Base-by-base conservation (phyloP, 2,888 invertebrate species). In the Macrosiphum euphorbiae region DNA sequence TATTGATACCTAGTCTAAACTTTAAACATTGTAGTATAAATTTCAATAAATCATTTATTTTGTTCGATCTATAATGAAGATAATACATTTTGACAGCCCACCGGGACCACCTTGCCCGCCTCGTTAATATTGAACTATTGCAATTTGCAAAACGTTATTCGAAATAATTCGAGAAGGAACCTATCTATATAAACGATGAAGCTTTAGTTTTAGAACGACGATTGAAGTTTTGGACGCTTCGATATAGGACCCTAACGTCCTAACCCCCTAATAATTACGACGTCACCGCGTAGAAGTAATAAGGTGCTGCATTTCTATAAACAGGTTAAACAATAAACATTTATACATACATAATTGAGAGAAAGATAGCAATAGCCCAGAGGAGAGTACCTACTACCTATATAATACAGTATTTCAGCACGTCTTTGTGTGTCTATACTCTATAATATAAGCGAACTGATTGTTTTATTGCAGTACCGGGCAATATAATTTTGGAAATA, bases 101-200 rank as follows among this genome's bases (percentile, higher is more conserved):
- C n/a, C 1, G n/a, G 67, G 67, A 16, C 3, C 3, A 61, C 10
- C 28, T 28, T 13, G 11, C 28, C 13, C 16, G 67, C 67, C n/a
- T 67, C n/a, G n/a, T 67, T 67, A 67, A 67, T 67, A 67, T n/a
- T 67, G n/a, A 67, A n/a, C n/a, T 67, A 67, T 67, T 67, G 87
- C 28, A 35, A 47, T 67, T n/a, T 67, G 67, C n/a, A 67, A 67
- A 67, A n/a, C n/a, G 67, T n/a, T 16, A 67, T 67, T n/a, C 67
- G n/a, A 67, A n/a, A 67, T 67, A 67, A 67, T 67, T n/a, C n/a
- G n/a, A 67, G 67, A 67, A 16, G 67, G 67, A n/a, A 67, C n/a
- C 16, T 67, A 67, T n/a, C n/a, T n/a, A 13, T n/a, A 67, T n/a
- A n/a, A 67, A n/a, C n/a, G 4, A 67, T 47, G 11, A 0, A 11